Evolutionary conservation across 2,888 invertebrate species (phyloP).

Genomic region (Ormyrus thymus): DNA sequence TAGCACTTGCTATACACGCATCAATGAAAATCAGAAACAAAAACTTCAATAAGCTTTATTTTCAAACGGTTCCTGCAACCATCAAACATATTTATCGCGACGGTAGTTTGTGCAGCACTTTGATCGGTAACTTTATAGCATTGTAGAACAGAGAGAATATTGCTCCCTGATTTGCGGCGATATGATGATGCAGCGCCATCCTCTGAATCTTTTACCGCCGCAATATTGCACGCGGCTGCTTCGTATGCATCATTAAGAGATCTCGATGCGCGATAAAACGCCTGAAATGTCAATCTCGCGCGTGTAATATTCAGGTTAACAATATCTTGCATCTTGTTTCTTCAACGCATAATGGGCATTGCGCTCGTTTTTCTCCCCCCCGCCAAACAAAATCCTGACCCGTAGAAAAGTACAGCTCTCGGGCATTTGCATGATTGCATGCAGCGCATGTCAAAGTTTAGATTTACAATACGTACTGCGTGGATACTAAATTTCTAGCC

Average conservation of each 20-base stretch:
- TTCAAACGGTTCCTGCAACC: too few species aligned
- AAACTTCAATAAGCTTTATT: too few species aligned
- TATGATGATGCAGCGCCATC: slow-evolving; percentile 6
- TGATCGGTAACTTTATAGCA: too few species aligned
- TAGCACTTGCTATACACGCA: too few species aligned
- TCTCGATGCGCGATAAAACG: slow-evolving; percentile 11
- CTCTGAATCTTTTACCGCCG: too few species aligned
- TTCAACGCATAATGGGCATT: too few species aligned
- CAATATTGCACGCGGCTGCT: slow-evolving; percentile 7
- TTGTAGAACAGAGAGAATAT: background rate
- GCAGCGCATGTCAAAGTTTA: slow-evolving; percentile 12
- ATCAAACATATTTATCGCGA: too few species aligned
- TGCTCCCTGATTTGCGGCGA: background rate
- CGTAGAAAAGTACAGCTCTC: background rate
- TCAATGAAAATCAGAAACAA: too few species aligned
- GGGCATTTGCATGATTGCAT: slow-evolving; percentile 10
- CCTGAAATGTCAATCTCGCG: slow-evolving; percentile 34
- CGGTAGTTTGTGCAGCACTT: too few species aligned
- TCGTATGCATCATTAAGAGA: slow-evolving; percentile 30
- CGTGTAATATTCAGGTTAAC: slow-evolving; percentile 45
- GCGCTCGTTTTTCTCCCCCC: too few species aligned
- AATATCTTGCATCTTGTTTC: slow-evolving; percentile 30
- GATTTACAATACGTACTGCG: slow-evolving; percentile 2
- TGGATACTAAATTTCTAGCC: background rate
- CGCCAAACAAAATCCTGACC: too few species aligned